phyloP scores from a whole-genome alignment of 2,797 vertebrate genomes.

The Spinus pinus region DNA sequence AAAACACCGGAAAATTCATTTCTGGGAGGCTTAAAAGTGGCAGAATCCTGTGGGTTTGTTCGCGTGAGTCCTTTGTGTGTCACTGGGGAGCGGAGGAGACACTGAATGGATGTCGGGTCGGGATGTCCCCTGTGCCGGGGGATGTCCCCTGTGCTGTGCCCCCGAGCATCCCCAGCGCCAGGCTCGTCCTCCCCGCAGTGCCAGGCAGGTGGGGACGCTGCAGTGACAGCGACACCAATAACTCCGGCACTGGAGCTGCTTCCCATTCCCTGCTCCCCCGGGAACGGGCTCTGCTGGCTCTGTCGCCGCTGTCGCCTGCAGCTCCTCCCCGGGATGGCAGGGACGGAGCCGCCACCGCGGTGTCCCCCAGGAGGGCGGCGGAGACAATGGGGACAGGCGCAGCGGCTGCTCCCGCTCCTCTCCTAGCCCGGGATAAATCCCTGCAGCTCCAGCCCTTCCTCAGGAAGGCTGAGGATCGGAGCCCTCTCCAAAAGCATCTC shows the following conservation, averaged over 20 bases:
- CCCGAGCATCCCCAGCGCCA: neutral
- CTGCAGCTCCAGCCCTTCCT: neutral
- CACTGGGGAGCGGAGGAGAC: rapidly evolving
- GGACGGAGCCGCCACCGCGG: too few species aligned
- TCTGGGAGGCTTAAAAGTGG: neutral
- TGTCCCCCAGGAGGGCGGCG: neutral
- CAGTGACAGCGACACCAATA: rapidly evolving
- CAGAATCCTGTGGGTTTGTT: rapidly evolving
- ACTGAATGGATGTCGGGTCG: too few species aligned
- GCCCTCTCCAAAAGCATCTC: rapidly evolving
- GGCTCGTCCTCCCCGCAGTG: rapidly evolving
- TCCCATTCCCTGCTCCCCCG: neutral
- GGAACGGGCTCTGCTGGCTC: neutral
- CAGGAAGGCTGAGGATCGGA: rapidly evolving
- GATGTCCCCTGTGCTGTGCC: too few species aligned
- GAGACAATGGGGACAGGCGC: too few species aligned
- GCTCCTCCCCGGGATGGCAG: neutral
- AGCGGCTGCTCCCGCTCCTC: neutral
- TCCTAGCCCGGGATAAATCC: rapidly evolving
- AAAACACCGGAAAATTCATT: rapidly evolving
- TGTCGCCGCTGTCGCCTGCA: neutral
- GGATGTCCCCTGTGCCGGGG: neutral
- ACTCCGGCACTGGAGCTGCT: neutral
- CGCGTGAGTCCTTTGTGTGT: neutral
- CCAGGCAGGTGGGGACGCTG: neutral